Conservation (phyloP, 2,888 invertebrate species). For the Morpho helenor region DNA sequence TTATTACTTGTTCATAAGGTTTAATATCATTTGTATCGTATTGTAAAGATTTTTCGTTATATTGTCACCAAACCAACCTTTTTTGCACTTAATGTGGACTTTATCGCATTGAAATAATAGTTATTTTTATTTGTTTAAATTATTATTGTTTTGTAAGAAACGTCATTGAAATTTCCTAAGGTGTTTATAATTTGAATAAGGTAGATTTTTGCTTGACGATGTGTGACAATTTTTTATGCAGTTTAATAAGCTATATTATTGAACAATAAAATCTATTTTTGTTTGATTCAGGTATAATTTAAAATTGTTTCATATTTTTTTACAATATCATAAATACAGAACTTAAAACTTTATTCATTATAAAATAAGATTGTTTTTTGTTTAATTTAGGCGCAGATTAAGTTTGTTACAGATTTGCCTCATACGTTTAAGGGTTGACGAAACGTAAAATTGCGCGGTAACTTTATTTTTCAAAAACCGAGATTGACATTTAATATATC, state of each 20-base stretch:
- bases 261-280: not conserved
- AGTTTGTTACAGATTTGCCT: slow-evolving; percentile 32
- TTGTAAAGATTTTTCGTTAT: not conserved
- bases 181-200: slow-evolving; percentile 14
- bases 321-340: not conserved
- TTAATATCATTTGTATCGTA: slow-evolving; percentile 23
- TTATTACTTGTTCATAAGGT: slow-evolving; percentile 22
- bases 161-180: slow-evolving; percentile 3
- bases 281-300: not conserved
- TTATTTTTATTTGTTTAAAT: slow-evolving; percentile 20
- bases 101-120: slow-evolving; percentile 16
- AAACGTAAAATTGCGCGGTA: slow-evolving; percentile 73
- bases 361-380: slow-evolving; percentile 14
- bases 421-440: slow-evolving; percentile 60
- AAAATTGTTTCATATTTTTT: not conserved
- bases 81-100: slow-evolving; percentile 11
- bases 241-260: not conserved
- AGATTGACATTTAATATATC: slow-evolving; percentile 67
- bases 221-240: slow-evolving; percentile 9
- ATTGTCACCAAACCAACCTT: not conserved
- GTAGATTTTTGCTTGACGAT: slow-evolving; percentile 16
- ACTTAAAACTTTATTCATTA: not conserved
- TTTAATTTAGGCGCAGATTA: not conserved
- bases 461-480: slow-evolving; percentile 68
- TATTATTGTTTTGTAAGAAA: slow-evolving; percentile 1